Conservation (phyloP, 2,888 invertebrate genomes). For the Bugula neritina region DNA sequence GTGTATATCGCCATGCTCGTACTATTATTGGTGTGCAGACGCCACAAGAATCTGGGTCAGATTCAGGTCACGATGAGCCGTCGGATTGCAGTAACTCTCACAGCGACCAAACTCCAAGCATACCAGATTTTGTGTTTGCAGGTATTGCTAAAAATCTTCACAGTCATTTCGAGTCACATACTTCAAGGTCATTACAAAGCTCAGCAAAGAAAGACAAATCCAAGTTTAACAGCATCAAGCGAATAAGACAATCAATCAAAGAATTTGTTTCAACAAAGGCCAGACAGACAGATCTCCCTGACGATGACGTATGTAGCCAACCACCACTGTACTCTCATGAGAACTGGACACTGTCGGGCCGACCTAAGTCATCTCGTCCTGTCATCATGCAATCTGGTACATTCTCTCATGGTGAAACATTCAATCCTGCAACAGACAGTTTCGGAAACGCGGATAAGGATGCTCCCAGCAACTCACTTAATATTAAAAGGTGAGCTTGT, state of each 20-base stretch:
- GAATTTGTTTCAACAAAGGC: not conserved
- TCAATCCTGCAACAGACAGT: not conserved
- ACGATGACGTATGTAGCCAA: not conserved
- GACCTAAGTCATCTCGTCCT: not conserved
- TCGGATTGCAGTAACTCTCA: conserved; percentile 19
- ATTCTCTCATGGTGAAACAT: not conserved
- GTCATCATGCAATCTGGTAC: not conserved
- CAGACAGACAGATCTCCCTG: not conserved
- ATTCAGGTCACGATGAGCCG: conserved; percentile 24
- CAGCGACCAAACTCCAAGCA: not conserved
- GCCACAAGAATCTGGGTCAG: conserved; percentile 17
- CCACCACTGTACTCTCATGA: not conserved
- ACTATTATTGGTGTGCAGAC: conserved; percentile 9
- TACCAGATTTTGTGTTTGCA: conserved; percentile 16
- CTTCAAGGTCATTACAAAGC: not conserved
- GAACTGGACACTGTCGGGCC: conserved; percentile 14
- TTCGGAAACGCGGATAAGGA: not conserved
- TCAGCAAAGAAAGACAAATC: not conserved
- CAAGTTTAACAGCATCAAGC: conserved; percentile 18
- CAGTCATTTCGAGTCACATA: not conserved
- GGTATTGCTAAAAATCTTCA: not conserved
- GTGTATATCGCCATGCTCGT: not conserved
- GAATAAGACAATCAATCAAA: conserved; percentile 1
- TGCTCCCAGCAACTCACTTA: no score
- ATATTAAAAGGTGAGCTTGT: no score